Conservation (phyloP, 2,113 vertebrate species). For the Bubo blakistoni region DNA sequence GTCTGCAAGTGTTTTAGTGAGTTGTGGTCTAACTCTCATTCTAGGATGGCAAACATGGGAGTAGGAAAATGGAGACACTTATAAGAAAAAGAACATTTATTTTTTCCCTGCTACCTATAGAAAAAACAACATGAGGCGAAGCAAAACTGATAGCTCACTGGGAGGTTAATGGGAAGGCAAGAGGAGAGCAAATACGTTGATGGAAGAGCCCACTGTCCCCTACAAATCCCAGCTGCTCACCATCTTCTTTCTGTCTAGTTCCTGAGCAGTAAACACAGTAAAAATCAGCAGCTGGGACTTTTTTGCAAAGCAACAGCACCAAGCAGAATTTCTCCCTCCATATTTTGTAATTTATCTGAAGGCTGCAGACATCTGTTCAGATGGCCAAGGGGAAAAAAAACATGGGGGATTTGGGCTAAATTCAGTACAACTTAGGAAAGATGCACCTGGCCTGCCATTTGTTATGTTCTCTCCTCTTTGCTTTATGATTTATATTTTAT, state of each 20-base stretch:
- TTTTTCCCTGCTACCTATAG: not conserved
- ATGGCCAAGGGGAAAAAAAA: slow-evolving; percentile 21
- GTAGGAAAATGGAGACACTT: not conserved
- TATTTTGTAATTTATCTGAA: slow-evolving; percentile 55
- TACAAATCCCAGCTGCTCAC: not conserved
- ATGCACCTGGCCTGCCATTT: slow-evolving; percentile 56
- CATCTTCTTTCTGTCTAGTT: not conserved
- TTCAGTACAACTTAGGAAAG: slow-evolving; percentile 52
- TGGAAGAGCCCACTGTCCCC: not conserved
- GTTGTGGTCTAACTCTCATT: not conserved
- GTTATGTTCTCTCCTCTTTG: slow-evolving; percentile 25
- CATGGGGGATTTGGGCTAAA: slow-evolving; percentile 54
- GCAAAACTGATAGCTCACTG: not conserved
- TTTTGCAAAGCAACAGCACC: not conserved
- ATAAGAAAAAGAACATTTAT: not conserved
- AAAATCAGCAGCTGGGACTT: not conserved
- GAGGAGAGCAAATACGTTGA: not conserved
- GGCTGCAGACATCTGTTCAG: slow-evolving; percentile 49
- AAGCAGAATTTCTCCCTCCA: slow-evolving; percentile 10
- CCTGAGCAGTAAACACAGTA: not conserved
- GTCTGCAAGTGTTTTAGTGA: not conserved
- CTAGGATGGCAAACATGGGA: not conserved
- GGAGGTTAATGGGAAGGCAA: not conserved
- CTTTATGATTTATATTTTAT: slow-evolving; percentile 57
- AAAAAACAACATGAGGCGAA: not conserved